Conservation (phyloP, 2,113 vertebrate genomes). For the Myiagra hebetior region DNA sequence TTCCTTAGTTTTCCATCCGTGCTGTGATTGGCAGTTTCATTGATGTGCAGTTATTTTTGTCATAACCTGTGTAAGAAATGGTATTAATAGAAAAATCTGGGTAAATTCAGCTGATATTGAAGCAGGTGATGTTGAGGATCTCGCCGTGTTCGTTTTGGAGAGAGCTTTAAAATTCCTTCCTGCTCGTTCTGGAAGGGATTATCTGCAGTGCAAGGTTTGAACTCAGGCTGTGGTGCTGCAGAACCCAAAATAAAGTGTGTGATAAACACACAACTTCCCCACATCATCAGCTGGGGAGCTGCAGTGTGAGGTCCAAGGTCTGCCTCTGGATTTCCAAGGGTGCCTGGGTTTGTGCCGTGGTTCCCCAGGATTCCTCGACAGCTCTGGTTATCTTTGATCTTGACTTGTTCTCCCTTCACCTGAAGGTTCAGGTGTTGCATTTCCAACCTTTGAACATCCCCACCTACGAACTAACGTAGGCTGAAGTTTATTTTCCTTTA, state of each 20-base stretch:
- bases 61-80: neutral
- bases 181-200: neutral
- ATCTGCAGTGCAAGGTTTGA: neutral
- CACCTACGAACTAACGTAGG: neutral
- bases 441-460: neutral
- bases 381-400: neutral
- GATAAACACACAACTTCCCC: neutral
- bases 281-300: neutral
- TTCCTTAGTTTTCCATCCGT: neutral
- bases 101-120: neutral
- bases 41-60: neutral
- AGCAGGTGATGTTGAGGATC: neutral
- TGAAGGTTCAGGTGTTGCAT: neutral
- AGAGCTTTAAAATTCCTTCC: neutral
- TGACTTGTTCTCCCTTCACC: neutral
- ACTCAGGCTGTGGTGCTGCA: neutral
- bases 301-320: neutral
- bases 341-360: neutral
- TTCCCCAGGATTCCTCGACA: neutral
- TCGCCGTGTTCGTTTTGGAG: neutral
- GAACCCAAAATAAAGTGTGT: neutral
- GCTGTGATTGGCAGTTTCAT: neutral
- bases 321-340: neutral
- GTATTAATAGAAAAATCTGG: neutral
- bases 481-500: neutral